Conservation (phyloP, 1,140 invertebrate species). For the Zelostemma sp. region DNA sequence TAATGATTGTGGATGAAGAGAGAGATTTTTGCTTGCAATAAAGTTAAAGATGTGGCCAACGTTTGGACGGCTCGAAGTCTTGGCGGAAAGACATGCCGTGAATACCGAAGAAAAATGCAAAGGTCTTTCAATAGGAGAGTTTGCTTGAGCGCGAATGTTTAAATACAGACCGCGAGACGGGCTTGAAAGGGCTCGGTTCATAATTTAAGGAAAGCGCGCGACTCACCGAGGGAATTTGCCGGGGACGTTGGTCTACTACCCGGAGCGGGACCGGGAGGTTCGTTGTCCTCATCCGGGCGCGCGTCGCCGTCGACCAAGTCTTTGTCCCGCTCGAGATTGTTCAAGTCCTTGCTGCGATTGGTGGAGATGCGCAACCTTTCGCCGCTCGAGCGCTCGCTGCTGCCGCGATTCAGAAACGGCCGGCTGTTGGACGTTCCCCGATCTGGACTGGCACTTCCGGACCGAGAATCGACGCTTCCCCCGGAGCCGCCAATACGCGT, state of each 20-base stretch:
- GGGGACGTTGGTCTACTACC: conserved; percentile 66
- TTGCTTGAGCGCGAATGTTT: conserved; percentile 34
- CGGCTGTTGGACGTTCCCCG: conserved; percentile 46
- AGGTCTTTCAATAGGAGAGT: conserved; percentile 37
- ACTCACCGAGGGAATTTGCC: conserved; percentile 59
- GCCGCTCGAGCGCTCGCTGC: conserved; percentile 58
- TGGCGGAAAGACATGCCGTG: no score
- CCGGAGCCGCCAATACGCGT: conserved; percentile 63
- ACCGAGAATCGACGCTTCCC: conserved; percentile 64
- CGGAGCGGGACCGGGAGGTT: conserved; percentile 67
- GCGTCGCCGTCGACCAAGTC: conserved; percentile 63
- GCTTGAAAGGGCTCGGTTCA: conserved; percentile 41
- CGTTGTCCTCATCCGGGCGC: conserved; percentile 64
- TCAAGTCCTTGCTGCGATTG: conserved; percentile 60
- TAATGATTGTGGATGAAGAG: no score
- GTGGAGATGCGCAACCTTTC: conserved; percentile 63
- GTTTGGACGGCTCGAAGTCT: no score
- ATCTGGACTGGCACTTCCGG: conserved; percentile 65
- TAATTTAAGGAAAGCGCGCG: conserved; percentile 46
- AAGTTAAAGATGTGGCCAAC: no score
- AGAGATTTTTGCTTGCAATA: no score
- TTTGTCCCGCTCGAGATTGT: conserved; percentile 58
- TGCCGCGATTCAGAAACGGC: conserved; percentile 54
- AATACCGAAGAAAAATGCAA: conserved; percentile 13
- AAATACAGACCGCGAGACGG: conserved; percentile 25